A percentile compares a stretch with the other conserved stretches of the same genome.
phyloP scores from a whole-genome alignment of 2,888 invertebrate genomes.

The Trachelus tabidus region DNA sequence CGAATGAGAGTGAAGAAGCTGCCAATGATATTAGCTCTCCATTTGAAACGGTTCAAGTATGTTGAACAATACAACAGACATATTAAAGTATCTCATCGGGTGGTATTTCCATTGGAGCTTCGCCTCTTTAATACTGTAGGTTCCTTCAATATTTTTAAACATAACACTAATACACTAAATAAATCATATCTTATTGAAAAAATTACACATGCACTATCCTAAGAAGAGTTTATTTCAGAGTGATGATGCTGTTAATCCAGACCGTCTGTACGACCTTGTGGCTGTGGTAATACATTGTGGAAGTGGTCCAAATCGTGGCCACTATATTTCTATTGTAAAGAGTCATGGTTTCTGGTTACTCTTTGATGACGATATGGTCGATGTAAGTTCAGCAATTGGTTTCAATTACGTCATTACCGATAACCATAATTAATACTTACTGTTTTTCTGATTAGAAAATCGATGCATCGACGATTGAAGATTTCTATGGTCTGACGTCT shows the following conservation, averaged over 20 bases:
- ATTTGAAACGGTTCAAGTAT: slow-evolving; percentile 97
- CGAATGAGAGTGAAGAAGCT: slow-evolving; percentile 98
- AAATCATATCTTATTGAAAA: not conserved
- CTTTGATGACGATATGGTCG: slow-evolving; percentile 99
- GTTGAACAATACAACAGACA: slow-evolving; percentile 99
- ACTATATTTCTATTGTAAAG: slow-evolving; percentile 99
- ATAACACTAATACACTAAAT: not conserved
- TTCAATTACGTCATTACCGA: not conserved
- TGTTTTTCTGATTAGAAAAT: slow-evolving; percentile 84
- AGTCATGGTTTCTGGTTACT: slow-evolving; percentile 99
- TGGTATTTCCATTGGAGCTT: slow-evolving; percentile 97
- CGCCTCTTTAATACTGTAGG: slow-evolving; percentile 96
- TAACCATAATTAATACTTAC: slow-evolving; percentile 20
- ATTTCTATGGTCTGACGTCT: slow-evolving; percentile 98
- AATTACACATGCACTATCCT: not conserved
- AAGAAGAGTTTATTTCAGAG: slow-evolving; percentile 73
- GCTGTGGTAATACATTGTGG: slow-evolving; percentile 99
- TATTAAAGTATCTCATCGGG: slow-evolving; percentile 98
- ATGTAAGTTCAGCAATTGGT: slow-evolving; percentile 76
- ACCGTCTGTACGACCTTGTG: slow-evolving; percentile 97
- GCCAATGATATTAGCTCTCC: slow-evolving; percentile 96
- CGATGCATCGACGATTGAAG: slow-evolving; percentile 98
- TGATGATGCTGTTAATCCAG: slow-evolving; percentile 98
- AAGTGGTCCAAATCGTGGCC: slow-evolving; percentile 98
- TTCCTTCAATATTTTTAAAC: slow-evolving; percentile 31